Percentiles rank a stretch among this genome's conserved stretches.
Evolutionary conservation across 2,888 invertebrate species (phyloP).

Genomic region (Mesopsocus fuscifrons): DNA sequence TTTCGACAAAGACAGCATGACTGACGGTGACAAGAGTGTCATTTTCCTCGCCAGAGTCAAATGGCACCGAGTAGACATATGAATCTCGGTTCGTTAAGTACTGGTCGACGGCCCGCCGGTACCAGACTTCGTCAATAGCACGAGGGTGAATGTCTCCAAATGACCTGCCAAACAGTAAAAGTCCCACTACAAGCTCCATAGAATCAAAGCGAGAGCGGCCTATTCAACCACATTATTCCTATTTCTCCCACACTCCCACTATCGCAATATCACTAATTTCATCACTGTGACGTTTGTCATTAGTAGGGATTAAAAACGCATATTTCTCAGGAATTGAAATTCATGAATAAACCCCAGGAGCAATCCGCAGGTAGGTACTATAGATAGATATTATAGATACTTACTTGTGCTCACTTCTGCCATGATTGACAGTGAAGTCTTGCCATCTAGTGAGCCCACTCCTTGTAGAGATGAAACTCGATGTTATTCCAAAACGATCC

Average conservation of each 20-base stretch:
- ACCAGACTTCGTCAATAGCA: slow-evolving; percentile 79
- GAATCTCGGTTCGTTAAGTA: slow-evolving; percentile 57
- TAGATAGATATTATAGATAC: too few relatives aligned
- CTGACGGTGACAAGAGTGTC: slow-evolving; percentile 65
- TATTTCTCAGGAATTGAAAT: too few relatives aligned
- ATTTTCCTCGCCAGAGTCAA: slow-evolving; percentile 35
- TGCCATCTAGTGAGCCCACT: slow-evolving; percentile 83
- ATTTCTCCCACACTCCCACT: too few relatives aligned
- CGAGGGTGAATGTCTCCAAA: slow-evolving; percentile 56
- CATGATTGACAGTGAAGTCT: slow-evolving; percentile 38
- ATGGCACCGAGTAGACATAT: slow-evolving; percentile 64
- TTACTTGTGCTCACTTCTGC: too few relatives aligned
- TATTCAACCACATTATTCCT: too few relatives aligned
- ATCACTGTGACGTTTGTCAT: too few relatives aligned
- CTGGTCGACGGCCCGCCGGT: slow-evolving; percentile 71
- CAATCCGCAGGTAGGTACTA: too few relatives aligned
- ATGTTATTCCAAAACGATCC: slow-evolving; percentile 63
- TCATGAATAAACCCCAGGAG: too few relatives aligned
- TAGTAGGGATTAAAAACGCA: too few relatives aligned
- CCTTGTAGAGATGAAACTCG: slow-evolving; percentile 76
- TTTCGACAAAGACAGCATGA: slow-evolving; percentile 48
- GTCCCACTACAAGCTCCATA: not conserved
- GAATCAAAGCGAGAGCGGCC: too few relatives aligned
- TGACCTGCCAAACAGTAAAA: slow-evolving; percentile 29
- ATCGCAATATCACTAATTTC: too few relatives aligned